Conservation (phyloP, 2,888 invertebrate genomes). For the Argynnis bischoffii region DNA sequence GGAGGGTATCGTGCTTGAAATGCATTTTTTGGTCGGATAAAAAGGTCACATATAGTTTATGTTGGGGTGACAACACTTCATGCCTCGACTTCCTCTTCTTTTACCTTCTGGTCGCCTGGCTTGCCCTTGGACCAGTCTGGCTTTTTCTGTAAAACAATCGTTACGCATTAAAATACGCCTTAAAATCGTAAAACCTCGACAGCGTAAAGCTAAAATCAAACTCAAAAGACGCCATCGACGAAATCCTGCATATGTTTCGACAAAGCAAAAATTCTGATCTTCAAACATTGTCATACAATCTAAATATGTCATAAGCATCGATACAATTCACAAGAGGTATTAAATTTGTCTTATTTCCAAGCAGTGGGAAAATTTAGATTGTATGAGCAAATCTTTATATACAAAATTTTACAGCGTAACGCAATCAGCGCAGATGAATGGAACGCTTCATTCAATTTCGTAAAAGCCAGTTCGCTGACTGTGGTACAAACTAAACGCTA, state of each 20-base stretch:
- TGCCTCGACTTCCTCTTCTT: constrained; percentile 91
- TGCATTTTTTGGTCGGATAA: constrained; percentile 63
- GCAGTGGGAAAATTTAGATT: constrained; percentile 1
- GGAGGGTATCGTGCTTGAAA: constrained; percentile 63
- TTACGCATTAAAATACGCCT: constrained; percentile 42
- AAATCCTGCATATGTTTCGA: constrained; percentile 6
- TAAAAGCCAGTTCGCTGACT: not conserved
- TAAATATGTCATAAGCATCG: not conserved
- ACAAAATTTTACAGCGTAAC: constrained; percentile 2
- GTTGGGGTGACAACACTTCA: constrained; percentile 79
- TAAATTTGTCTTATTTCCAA: not conserved
- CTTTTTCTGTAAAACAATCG: constrained; percentile 90
- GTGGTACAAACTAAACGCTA: not conserved
- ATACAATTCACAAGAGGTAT: not conserved
- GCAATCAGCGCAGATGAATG: not conserved
- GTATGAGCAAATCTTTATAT: constrained; percentile 5
- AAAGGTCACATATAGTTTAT: constrained; percentile 65
- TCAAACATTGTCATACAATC: constrained; percentile 6
- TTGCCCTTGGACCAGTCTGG: constrained; percentile 97
- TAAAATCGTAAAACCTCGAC: constrained; percentile 2
- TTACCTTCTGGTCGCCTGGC: constrained; percentile 94
- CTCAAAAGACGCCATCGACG: constrained; percentile 27
- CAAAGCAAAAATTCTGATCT: constrained; percentile 3
- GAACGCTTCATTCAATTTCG: not conserved
- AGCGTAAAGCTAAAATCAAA: constrained; percentile 32